A percentile compares a stretch with the other conserved stretches of the same genome.
phyloP scores from a whole-genome alignment of 2,888 invertebrate species.

The Phalera bucephala region DNA sequence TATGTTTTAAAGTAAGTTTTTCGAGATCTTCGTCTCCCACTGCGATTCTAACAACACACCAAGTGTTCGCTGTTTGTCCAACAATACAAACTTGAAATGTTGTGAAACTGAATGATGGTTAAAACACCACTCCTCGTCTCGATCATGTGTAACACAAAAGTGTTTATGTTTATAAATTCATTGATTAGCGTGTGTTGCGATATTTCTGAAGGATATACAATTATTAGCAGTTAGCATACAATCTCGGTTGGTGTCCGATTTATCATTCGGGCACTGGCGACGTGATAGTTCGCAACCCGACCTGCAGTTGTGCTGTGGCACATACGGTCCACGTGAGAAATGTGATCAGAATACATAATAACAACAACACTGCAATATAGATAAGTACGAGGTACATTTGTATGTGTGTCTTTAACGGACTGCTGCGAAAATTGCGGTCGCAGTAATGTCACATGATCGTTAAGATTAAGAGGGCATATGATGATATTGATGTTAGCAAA shows the following conservation, averaged over 20 bases:
- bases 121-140: conserved; percentile 36
- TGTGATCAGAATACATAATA: conserved; percentile 60
- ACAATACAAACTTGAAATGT: conserved; percentile 30
- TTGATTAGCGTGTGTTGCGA: conserved; percentile 51
- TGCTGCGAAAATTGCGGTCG: conserved; percentile 18
- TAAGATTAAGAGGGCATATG: too few relatives aligned
- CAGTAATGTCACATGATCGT: conserved; percentile 13
- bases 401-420: conserved; percentile 22
- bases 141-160: conserved; percentile 25
- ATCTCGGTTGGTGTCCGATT: conserved; percentile 29
- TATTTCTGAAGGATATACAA: conserved; percentile 41
- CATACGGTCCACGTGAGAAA: conserved; percentile 45
- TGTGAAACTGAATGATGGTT: conserved; percentile 41
- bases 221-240: conserved; percentile 34
- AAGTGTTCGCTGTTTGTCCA: conserved; percentile 15
- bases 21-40: conserved; percentile 14
- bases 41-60: conserved; percentile 31
- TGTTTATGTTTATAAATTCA: conserved; percentile 31
- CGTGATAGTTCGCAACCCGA: conserved; percentile 48
- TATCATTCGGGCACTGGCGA: conserved; percentile 28
- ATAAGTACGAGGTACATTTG: conserved; percentile 28
- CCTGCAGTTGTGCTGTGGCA: conserved; percentile 19
- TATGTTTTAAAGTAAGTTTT: conserved; percentile 6
- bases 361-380: conserved; percentile 43
- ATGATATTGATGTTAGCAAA: too few relatives aligned